Evolutionary conservation across 2,797 vertebrate genomes (phyloP).

Genomic region (Alcedo quadribrachys): DNA sequence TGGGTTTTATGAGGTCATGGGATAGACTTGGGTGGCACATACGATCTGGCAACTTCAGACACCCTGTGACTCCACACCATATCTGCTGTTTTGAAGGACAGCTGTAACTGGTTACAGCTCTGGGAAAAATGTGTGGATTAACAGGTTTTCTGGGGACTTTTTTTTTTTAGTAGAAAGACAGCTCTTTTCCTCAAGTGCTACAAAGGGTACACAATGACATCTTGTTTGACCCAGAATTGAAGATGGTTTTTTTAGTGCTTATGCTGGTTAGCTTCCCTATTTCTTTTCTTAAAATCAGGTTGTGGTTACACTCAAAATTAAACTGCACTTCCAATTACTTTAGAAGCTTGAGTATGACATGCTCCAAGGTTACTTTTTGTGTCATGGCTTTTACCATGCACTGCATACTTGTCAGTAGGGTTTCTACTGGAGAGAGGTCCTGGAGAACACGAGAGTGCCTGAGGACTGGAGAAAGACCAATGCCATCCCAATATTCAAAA

Average conservation of each 20-base stretch:
- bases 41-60: neutral
- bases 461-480: too few relatives aligned
- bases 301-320: neutral
- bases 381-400: neutral
- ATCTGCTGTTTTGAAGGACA: neutral
- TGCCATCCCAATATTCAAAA: too few relatives aligned
- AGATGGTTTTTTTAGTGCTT: neutral
- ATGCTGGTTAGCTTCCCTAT: neutral
- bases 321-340: neutral
- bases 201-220: neutral
- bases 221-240: neutral
- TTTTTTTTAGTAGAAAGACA: neutral
- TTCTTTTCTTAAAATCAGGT: neutral
- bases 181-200: neutral
- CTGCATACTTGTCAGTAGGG: neutral
- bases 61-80: neutral
- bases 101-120: conserved; percentile 1
- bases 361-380: neutral
- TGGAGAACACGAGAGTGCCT: too few relatives aligned
- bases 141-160: neutral
- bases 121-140: neutral
- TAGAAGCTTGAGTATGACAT: neutral
- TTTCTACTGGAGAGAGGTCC: neutral
- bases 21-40: neutral
- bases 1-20: neutral